Conservation (phyloP, 1,140 invertebrate genomes). For the Neodiprion virginianus region DNA sequence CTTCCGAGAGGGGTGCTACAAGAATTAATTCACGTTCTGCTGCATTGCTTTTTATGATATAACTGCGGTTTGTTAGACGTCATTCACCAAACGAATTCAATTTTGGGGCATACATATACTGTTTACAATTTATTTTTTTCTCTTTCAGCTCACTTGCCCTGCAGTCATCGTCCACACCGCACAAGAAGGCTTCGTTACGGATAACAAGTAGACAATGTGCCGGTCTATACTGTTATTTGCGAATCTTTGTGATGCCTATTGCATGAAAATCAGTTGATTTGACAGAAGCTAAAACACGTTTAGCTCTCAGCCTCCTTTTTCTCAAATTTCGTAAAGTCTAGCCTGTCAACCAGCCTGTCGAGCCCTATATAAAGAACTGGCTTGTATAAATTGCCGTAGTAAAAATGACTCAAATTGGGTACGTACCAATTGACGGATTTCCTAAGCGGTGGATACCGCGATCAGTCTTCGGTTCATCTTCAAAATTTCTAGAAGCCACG, state of each 20-base stretch:
- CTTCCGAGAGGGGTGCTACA: slow-evolving; percentile 52
- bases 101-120: slow-evolving; percentile 32
- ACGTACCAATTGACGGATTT: not conserved
- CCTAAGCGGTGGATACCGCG: not conserved
- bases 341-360: too few species aligned
- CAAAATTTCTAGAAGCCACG: not conserved
- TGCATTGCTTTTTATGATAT: slow-evolving; percentile 62
- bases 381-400: not conserved
- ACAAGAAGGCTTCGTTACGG: too few species aligned
- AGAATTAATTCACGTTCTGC: slow-evolving; percentile 61
- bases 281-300: too few species aligned
- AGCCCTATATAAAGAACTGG: not conserved
- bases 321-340: too few species aligned
- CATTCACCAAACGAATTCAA: slow-evolving; percentile 60
- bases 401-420: not conserved
- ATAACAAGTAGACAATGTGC: too few species aligned
- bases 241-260: too few species aligned
- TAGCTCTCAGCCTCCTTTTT: too few species aligned
- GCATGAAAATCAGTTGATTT: too few species aligned
- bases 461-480: not conserved
- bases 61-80: slow-evolving; percentile 64
- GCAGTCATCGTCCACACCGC: too few species aligned
- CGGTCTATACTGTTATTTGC: too few species aligned
- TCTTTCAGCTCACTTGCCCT: not conserved
- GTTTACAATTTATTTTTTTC: not conserved